phyloP scores from a whole-genome alignment of 2,113 vertebrate genomes.

The Catagonus wagneri region DNA sequence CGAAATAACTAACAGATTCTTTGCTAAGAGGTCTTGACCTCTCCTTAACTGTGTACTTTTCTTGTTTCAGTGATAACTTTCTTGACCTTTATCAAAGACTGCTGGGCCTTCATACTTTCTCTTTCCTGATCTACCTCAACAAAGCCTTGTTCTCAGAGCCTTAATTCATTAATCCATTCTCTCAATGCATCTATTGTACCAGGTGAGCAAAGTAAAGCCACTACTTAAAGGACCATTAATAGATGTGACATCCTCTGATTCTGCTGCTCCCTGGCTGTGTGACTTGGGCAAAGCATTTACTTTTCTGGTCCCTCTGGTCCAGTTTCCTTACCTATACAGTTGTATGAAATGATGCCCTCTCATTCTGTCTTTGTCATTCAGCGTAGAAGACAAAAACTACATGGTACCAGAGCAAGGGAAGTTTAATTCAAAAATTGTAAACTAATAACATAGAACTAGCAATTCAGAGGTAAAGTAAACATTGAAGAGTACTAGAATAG shows the following conservation, averaged over 20 bases:
- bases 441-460: background rate
- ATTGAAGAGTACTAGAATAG: background rate
- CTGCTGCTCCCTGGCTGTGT: background rate
- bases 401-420: background rate
- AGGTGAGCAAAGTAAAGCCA: background rate
- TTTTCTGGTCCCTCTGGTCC: background rate
- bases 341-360: background rate
- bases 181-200: accelerated
- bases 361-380: background rate
- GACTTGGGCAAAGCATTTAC: background rate
- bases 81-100: background rate
- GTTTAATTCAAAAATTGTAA: background rate
- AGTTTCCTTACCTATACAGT: background rate
- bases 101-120: background rate
- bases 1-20: background rate
- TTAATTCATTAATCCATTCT: background rate
- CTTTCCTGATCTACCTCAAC: background rate
- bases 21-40: background rate
- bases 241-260: background rate
- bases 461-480: background rate
- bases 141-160: background rate
- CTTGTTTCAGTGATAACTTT: background rate
- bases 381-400: background rate
- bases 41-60: background rate
- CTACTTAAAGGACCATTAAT: background rate